Base-by-base conservation (phyloP, 1,140 invertebrate genomes). In the Panulirus ornatus region DNA sequence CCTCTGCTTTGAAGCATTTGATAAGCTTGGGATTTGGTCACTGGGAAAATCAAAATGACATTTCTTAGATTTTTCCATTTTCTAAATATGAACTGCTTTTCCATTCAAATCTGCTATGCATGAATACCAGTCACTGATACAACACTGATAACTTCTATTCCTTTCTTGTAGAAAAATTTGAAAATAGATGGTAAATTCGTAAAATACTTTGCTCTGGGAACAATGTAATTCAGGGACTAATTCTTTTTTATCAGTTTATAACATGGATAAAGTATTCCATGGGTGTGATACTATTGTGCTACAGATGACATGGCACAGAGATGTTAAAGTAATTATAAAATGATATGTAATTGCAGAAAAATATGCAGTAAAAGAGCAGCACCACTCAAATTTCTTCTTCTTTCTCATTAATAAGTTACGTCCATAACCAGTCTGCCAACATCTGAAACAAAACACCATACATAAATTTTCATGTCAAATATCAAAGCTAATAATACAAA, bases 361-460 rank as follows among this genome's bases (percentile, higher is more conserved):
- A 73, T 34, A 47, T 44, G 40, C 30, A 66, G 38, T 14, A 71
- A 81, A 40, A 16, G 40, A 79, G 36, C 22, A 73, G 66, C 44
- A 88, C 58, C 86, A 81, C 47, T 88, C 86, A 70, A 66, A 38
- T 88, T 88, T 88, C 86, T 88, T 88, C 79, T 88, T 88, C 58
- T 88, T 88, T 73, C 86, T 82, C 66, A 88, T 47, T 82, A 88
- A 71, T 51, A 88, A 71, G 66, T 63, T 88, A 71, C 86, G 58
- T 82, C 76, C 86, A 82, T 82, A 81, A 63, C 86, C 86, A 34
- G 63, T 88, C 86, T 88, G 86, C 86, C 86, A 88, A 82, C 78
- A 82, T 42, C 86, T 88, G 73, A n/a, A 88, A 88, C 1, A 82
- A 71, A 86, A 66, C 58, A 27, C 5, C 2, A 79, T 22, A 78